Base-by-base conservation (phyloP, 2,797 vertebrate species). In the Pogoniulus pusillus region DNA sequence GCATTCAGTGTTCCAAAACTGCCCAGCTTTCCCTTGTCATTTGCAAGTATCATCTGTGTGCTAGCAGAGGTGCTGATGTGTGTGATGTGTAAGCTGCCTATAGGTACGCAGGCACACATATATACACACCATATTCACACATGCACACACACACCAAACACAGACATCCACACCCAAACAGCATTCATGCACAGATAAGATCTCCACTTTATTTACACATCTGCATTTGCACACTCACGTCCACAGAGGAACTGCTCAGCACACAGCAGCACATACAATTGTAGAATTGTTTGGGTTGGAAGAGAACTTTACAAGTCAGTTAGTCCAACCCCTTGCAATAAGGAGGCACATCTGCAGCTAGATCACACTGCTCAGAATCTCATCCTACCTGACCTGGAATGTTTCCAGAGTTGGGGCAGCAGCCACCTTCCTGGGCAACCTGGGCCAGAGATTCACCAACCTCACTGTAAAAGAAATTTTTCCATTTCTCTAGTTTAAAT, bases 21-120 rank as follows among this genome's bases (percentile, higher is more conserved):
- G 19, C 20, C 47, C 27, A 6, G 27, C 39, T 74, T 32, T 10
- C 22, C 35, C 47, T n/a, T 16, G 22, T 6, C 7, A 0, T 19
- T 65, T 37, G 37, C 30, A 78, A 69, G 37, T n/a, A 12, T 1
- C 22, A 19, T 15, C 10, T 17, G n/a, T 27, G 58, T 4, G 43
- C 32, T 34, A 32, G 24, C 41, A 54, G 57, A 30, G 45, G 35
- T 23, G 45, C 6, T 70, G 53, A 5, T 35, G 7, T 1, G 10
- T 26, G 11, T 5, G 10, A 66, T 51, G 17, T 10, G 16, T 24
- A 58, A 20, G 16, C 18, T 49, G 22, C 5, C 3, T 34, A 43
- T 10, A 14, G 7, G 4, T 4, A 26, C 34, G 68, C 16, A 41
- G 41, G 3, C 4, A 60, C 4, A 7, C 1, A 6, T 5, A 3